A percentile compares a stretch with the other conserved stretches of the same genome.
Conservation (phyloP, 1,140 invertebrate genomes). For the Halictus rubicundus region DNA sequence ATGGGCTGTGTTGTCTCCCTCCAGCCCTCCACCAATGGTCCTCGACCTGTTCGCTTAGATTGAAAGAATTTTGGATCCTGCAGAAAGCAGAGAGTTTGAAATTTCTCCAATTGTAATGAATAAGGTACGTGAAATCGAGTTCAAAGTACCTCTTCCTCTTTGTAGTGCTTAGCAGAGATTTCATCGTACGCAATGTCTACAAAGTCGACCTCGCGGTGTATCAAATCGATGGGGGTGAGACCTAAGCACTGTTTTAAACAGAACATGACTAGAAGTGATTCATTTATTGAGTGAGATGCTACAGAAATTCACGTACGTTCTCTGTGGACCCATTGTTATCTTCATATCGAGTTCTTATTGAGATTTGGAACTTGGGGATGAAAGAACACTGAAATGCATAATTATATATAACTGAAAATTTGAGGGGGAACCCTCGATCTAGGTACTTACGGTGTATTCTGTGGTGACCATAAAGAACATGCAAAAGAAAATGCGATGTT, state of each 20-base stretch:
- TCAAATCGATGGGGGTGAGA: conserved; percentile 87
- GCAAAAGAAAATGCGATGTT: conserved; percentile 52
- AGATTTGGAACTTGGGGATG: conserved; percentile 92
- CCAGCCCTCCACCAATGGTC: conserved; percentile 92
- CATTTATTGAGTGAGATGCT: background rate
- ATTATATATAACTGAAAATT: conserved; percentile 44
- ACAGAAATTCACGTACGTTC: conserved; percentile 86
- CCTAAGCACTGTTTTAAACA: conserved; percentile 85
- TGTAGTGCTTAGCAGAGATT: conserved; percentile 92
- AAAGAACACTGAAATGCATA: conserved; percentile 91
- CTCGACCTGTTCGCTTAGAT: conserved; percentile 90
- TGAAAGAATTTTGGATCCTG: conserved; percentile 90
- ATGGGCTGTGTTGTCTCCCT: conserved; percentile 87
- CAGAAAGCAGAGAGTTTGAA: conserved; percentile 24
- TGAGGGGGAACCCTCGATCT: background rate
- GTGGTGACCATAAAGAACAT: conserved; percentile 53
- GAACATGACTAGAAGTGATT: conserved; percentile 1
- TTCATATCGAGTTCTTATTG: conserved; percentile 94
- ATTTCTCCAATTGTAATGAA: background rate
- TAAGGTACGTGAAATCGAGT: background rate
- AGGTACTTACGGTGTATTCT: conserved; percentile 84
- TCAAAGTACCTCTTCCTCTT: conserved; percentile 87
- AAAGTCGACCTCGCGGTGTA: conserved; percentile 87
- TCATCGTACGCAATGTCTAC: conserved; percentile 95
- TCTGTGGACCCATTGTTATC: conserved; percentile 93